Evolutionary conservation across 2,113 vertebrate species (phyloP).

Genomic region (Tyto alba): DNA sequence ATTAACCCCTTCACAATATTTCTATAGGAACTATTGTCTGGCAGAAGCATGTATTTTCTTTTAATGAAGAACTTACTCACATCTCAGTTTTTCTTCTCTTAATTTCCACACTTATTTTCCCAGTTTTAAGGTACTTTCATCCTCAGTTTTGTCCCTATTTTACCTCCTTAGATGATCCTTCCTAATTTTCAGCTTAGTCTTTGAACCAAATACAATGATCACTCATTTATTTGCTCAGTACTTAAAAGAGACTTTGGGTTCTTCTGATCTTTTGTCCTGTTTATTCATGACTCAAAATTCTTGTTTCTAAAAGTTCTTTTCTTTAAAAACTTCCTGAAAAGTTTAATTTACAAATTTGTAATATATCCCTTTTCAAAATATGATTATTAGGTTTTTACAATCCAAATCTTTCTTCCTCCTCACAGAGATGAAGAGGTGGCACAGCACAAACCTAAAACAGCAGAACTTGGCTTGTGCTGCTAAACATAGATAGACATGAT

Average conservation of each 20-base stretch:
- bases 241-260: background rate
- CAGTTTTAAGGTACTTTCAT: background rate
- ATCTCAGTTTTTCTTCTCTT: background rate
- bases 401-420: background rate
- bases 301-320: background rate
- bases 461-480: background rate
- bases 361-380: background rate
- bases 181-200: background rate
- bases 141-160: background rate
- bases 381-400: background rate
- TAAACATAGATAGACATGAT: background rate
- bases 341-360: background rate
- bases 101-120: background rate
- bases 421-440: background rate
- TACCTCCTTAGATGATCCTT: background rate
- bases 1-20: background rate
- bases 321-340: background rate
- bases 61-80: background rate
- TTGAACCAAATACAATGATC: background rate
- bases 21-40: background rate
- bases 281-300: background rate
- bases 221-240: background rate
- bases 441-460: background rate
- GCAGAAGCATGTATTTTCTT: background rate
- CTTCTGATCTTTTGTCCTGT: background rate